Percentiles rank a stretch among this genome's conserved stretches.
Conservation (phyloP, 1,140 invertebrate genomes). For the Epicauta chinensis region DNA sequence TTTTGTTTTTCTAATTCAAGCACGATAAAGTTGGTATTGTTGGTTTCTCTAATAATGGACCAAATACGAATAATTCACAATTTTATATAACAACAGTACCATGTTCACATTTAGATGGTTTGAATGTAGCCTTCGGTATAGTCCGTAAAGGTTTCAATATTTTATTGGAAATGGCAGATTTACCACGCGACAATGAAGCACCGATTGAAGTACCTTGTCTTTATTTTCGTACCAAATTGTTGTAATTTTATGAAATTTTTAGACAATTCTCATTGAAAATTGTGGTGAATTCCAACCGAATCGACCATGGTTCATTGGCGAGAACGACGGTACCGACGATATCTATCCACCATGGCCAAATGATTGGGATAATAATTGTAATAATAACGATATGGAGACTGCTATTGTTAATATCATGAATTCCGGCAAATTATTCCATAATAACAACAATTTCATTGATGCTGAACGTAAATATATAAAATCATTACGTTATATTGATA, state of each 20-base stretch:
- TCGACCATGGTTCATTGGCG: slow-evolving; percentile 58
- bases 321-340: slow-evolving; percentile 64
- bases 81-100: slow-evolving; percentile 88
- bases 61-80: slow-evolving; percentile 87
- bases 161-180: slow-evolving; percentile 57
- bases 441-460: slow-evolving; percentile 50
- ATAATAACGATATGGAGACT: slow-evolving; percentile 16
- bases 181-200: slow-evolving; percentile 49
- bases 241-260: slow-evolving; percentile 22
- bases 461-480: slow-evolving; percentile 70
- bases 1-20: slow-evolving; percentile 38
- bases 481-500: slow-evolving; percentile 59
- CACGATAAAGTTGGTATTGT: slow-evolving; percentile 65
- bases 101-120: slow-evolving; percentile 79
- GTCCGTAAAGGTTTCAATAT: slow-evolving; percentile 66
- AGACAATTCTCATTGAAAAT: slow-evolving; percentile 60
- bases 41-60: slow-evolving; percentile 88
- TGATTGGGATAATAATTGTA: slow-evolving; percentile 52
- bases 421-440: slow-evolving; percentile 65
- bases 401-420: slow-evolving; percentile 58
- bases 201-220: slow-evolving; percentile 48
- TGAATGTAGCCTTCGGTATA: slow-evolving; percentile 86
- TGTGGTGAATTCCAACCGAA: slow-evolving; percentile 64
- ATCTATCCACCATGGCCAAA: slow-evolving; percentile 65
- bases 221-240: background rate